Base-by-base conservation (phyloP, 2,797 vertebrate species). In the Vipera ursinii region DNA sequence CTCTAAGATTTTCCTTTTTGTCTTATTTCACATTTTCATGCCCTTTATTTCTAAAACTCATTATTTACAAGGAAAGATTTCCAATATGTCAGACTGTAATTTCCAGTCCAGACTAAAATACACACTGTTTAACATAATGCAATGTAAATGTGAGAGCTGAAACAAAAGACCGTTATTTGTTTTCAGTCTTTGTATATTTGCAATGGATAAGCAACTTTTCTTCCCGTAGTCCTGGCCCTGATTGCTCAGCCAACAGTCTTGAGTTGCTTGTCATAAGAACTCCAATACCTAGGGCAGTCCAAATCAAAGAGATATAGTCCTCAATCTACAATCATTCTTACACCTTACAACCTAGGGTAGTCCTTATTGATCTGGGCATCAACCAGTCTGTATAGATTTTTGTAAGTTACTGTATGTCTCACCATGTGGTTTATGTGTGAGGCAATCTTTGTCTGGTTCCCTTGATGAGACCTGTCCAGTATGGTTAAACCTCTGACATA, bases 1-100 rank as follows among this genome's bases (percentile, higher is more conserved):
- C 92, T 95, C 87, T 94, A 94, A 90, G 95, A 95, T 91, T 88
- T 65, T 90, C 85, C 73, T 95, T 95, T 95, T 97, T 93, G 95
- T 95, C 90, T 94, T 94, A 95, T 93, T 96, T 96, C 94, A 94
- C 28, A 53, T 96, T 96, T 97, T 89, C 94, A 78, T 95, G 89
- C 85, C 91, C 73, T 69, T 26, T 5, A 82, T 89, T 7, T 91
- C 88, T 38, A 65, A 73, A 88, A 91, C 73, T 92, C 90, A 93
- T 92, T 95, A 91, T 85, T 94, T 55, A 90, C 44, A 69, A 96
- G 26, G 32, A 92, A 65, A 91, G 87, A 90, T 95, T 95, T 93
- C 56, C 90, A 89, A 92, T 90, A 95, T 13, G 69, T 93, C 65
- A 86, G 95, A 95, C 24, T 89, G 89, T 91, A 96, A 56, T 87